A percentile compares a stretch with the other conserved stretches of the same genome.
Evolutionary conservation across 2,888 invertebrate species (phyloP).

Genomic region (Morpho helenor): DNA sequence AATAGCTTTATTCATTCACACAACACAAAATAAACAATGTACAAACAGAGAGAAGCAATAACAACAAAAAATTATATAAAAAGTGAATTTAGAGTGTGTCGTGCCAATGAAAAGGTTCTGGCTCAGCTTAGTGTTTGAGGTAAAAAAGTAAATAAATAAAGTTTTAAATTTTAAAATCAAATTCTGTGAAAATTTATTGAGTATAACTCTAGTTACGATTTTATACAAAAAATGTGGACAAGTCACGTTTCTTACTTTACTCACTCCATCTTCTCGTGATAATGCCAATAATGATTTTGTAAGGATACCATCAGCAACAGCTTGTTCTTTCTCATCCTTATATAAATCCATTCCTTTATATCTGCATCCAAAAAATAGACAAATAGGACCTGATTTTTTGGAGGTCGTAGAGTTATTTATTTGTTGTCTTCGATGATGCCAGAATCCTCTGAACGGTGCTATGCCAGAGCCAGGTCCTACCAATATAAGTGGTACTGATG

Average conservation of each 20-base stretch:
- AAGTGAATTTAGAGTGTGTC: no score
- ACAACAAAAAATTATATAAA: no score
- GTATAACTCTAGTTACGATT: no score
- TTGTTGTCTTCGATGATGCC: conserved; percentile 85
- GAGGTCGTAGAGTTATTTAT: conserved; percentile 33
- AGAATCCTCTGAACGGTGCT: conserved; percentile 95
- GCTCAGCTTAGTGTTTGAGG: no score
- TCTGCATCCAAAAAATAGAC: conserved; percentile 94
- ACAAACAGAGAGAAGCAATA: no score
- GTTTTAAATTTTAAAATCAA: no score
- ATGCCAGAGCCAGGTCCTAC: conserved; percentile 96
- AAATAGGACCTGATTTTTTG: conserved; percentile 74
- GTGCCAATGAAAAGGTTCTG: no score
- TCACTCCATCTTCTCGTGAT: conserved; percentile 85
- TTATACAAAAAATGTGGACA: no score
- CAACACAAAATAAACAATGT: no score
- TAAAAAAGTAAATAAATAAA: no score
- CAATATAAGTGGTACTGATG: conserved; percentile 87
- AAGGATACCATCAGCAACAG: conserved; percentile 83
- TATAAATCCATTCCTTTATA: conserved; percentile 89
- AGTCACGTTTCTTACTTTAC: conserved; percentile 80
- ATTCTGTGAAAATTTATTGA: no score
- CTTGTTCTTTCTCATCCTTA: conserved; percentile 86
- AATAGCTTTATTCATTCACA: no score
- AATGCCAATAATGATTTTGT: conserved; percentile 88